Evolutionary conservation across 2,113 vertebrate species (phyloP), one percentile per base, ranked within the genome.

Genomic region (Salminus brasiliensis): DNA sequence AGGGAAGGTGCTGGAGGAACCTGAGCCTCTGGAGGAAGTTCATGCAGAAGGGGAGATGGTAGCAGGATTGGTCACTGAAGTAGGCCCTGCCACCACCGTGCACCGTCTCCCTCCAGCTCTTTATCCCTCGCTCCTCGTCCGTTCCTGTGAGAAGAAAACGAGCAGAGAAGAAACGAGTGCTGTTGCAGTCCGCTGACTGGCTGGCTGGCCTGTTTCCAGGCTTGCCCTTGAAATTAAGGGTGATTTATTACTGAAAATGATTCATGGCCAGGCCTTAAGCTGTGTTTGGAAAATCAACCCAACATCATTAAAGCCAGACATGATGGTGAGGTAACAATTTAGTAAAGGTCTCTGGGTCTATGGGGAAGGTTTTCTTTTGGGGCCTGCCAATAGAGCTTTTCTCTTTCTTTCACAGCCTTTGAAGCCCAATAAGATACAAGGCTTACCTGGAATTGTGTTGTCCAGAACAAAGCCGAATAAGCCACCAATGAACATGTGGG

Each of bases 401-500:
- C 36, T 39, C 21, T 5, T 66, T 36, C 36, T 36, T 57, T 18
- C 36, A 36, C 18, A 43, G 49, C 23, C 53, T 62, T 29, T 53
- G 36, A 73, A 43, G 23, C 68, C 68, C 34, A 15, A 32, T 30
- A 6, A 79, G 25, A 55, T n/a, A 73, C 49, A 2, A 15, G 11
- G 36, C 69, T 32, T 82, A 94, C 93, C 93, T 88, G 93, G 93
- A 69, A 94, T 92, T 3, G 93, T 94, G 86, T 94, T 95, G 78
- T 94, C 93, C 65, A 94, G 82, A 71, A 94, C 79, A 69, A 94
- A 95, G 0, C 93, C 92, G 57, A 94, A 90, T 81, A 94, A 93
- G 70, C 93, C 93, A 63, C 93, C 92, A 1, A 94, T 92, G 79
- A 94, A 94, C 93, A 94, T 94, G 74, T 92, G 89, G 1, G 92